These are phyloP conservation scores for Zaprionus obscuricornis DNA, from an alignment of 2,888 invertebrate genomes.

Conservation along the genomic window DNA sequence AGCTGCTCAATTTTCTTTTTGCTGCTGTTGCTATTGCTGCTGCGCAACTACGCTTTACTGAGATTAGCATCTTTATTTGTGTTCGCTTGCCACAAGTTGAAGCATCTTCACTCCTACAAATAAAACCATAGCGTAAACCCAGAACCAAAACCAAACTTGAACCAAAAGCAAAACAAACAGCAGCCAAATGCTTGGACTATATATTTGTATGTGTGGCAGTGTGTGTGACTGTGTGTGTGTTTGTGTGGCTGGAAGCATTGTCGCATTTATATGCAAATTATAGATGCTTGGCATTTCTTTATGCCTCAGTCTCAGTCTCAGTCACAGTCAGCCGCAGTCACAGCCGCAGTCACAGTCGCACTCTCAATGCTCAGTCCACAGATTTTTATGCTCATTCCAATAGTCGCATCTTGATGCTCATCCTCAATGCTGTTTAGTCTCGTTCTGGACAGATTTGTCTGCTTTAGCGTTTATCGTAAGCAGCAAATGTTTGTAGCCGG, in stretches of 20 bases:
- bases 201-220: too few species aligned
- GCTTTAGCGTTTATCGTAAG: constrained; percentile 67
- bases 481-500: constrained; percentile 52
- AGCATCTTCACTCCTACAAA: constrained; percentile 28
- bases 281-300: constrained; percentile 67
- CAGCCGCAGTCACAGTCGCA: background rate
- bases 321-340: background rate
- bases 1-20: constrained; percentile 51
- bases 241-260: constrained; percentile 58
- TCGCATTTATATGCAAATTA: constrained; percentile 78
- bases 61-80: constrained; percentile 78
- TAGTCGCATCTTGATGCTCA: constrained; percentile 23
- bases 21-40: constrained; percentile 25
- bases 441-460: constrained; percentile 63
- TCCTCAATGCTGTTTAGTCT: constrained; percentile 38
- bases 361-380: constrained; percentile 20
- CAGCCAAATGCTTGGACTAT: constrained; percentile 41
- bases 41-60: constrained; percentile 59
- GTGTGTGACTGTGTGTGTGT: too few species aligned
- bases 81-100: constrained; percentile 70
- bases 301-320: background rate
- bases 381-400: constrained; percentile 5
- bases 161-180: constrained; percentile 38
- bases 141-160: constrained; percentile 23
- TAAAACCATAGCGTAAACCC: constrained; percentile 37